Evolutionary conservation across 1,140 invertebrate genomes (phyloP), one percentile per base, ranked within the genome.

Genomic region (Aphis gossypii): DNA sequence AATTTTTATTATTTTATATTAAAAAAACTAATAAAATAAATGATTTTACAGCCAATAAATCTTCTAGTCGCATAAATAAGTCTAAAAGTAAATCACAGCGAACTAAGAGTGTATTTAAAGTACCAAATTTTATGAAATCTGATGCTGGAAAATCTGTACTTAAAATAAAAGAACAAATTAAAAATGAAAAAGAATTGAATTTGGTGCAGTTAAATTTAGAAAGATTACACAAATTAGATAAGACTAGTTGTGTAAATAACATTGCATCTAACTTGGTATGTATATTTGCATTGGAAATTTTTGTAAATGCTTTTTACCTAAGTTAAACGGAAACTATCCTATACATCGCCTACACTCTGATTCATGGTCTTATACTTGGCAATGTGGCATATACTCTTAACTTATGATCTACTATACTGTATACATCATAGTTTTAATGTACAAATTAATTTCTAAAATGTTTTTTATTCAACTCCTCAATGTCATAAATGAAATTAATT

Each of bases 191-290:
- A 14, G 92, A 93, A 54, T 86, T 86, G 11, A 93, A 93, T 86
- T 93, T 93, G 35, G 82, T 93, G 20, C 92, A 93, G 41, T 21
- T 93, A 84, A 93, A 93, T 93, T 56, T 93, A n/a, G 82, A 93
- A 86, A 82, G 92, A 3, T 86, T 93, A 56, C 76, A 93, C 21
- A 93, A 93, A 84, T 38, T 93, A 30, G 82, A 93, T 44, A 93
- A 35, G 18, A 93, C 92, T 25, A 93, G 92, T 84, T 93, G 82
- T 93, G 76, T 93, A 30, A 84, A 93, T 54, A 93, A 84, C 18
- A 93, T 83, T 56, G 82, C 82, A 25, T 86, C 76, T 30, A 93
- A 84, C 5, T 86, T 93, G 82, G 92, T 93, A 86, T 54, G 92
- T 83, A 48, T 82, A 83, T 51, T 7, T 88, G 25, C 18, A 9